Conservation (phyloP, 2,888 invertebrate species). For the Conus canariensis region DNA sequence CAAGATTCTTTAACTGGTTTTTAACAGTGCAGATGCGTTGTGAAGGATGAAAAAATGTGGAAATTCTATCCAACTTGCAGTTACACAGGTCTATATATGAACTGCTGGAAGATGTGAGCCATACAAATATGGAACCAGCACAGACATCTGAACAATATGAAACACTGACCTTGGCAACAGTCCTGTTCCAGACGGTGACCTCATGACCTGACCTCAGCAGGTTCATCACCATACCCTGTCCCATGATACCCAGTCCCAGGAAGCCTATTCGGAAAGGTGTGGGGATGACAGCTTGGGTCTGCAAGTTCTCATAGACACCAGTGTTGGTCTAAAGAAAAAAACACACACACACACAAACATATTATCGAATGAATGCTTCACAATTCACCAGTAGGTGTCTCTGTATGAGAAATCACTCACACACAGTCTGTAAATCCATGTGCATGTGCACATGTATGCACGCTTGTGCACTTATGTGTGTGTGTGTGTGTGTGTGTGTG, state of each 20-base stretch:
- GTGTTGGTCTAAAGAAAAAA: neutral
- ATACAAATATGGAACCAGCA: too few relatives aligned
- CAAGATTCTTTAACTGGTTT: too few relatives aligned
- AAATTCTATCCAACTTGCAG: too few relatives aligned
- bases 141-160: neutral
- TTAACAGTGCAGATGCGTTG: too few relatives aligned
- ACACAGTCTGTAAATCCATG: neutral
- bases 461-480: neutral
- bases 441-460: neutral
- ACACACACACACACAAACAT: too few relatives aligned
- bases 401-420: neutral
- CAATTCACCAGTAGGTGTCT: neutral
- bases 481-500: too few relatives aligned
- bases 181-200: constrained; percentile 96
- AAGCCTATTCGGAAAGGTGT: constrained; percentile 94
- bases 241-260: constrained; percentile 97
- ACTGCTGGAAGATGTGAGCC: too few relatives aligned
- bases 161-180: constrained; percentile 89
- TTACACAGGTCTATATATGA: too few relatives aligned
- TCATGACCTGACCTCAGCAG: constrained; percentile 95
- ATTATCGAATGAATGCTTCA: neutral
- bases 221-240: constrained; percentile 96
- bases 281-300: constrained; percentile 87
- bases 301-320: constrained; percentile 25
- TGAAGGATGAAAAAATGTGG: too few relatives aligned